Evolutionary conservation across 2,888 invertebrate genomes (phyloP).

Genomic region (Agonum fuliginosum): DNA sequence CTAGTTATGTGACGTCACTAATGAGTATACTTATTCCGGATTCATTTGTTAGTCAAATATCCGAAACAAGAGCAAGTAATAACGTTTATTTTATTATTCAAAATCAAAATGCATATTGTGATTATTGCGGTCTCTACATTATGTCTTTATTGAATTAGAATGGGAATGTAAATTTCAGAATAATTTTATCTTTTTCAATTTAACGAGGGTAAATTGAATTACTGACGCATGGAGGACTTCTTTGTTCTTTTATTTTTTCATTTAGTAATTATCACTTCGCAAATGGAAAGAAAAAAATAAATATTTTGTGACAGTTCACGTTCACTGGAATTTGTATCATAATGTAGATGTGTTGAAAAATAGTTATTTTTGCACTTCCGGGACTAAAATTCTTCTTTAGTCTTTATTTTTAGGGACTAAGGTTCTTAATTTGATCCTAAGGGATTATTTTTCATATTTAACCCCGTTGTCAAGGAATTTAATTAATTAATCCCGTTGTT

Average conservation of each 20-base stretch:
- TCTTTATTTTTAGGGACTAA: too few species aligned
- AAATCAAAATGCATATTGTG: slow-evolving; percentile 23
- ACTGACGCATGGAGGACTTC: not conserved
- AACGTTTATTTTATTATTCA: not conserved
- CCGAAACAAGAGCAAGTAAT: not conserved
- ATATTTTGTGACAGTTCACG: too few species aligned
- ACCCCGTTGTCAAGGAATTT: too few species aligned
- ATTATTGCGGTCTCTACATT: not conserved
- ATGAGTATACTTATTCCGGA: slow-evolving; percentile 13
- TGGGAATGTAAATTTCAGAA: not conserved
- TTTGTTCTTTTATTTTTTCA: slow-evolving; percentile 6
- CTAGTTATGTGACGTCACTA: not conserved
- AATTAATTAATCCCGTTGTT: too few species aligned
- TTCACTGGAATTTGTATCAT: too few species aligned
- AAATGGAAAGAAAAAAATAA: not conserved
- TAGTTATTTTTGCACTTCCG: too few species aligned
- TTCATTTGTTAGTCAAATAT: slow-evolving; percentile 8
- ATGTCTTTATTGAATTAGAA: slow-evolving; percentile 14
- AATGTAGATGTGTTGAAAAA: too few species aligned
- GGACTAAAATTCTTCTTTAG: too few species aligned
- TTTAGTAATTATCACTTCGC: not conserved
- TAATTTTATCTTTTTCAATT: slow-evolving; percentile 22
- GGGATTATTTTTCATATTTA: too few species aligned
- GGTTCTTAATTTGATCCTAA: too few species aligned
- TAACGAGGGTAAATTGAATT: slow-evolving; percentile 19